Base-by-base conservation (phyloP, 2,888 invertebrate genomes). In the Sisyra nigra region DNA sequence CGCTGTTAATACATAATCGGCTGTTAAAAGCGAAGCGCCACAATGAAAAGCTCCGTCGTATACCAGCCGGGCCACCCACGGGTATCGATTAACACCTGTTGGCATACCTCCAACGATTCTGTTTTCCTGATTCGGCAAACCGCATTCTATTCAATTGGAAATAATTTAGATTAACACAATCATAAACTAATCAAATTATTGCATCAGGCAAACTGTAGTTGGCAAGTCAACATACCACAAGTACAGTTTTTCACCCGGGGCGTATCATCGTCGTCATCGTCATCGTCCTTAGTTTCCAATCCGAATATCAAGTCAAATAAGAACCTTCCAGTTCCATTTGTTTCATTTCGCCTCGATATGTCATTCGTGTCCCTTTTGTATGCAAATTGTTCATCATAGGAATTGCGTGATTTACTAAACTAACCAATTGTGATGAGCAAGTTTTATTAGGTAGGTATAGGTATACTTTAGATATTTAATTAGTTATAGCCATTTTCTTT, bases 31-130 rank as follows among this genome's bases (percentile, higher is more conserved):
- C 2, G 86, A 85, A 15, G 80, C 88, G 1, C 88, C 88, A 55
- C 88, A 89, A 58, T 88, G 88, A 64, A 87, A 88, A 60, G 82
- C 82, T 0, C 87, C 86, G 55, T 88, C 84, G 59, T 88, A 88
- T 10, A 88, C 80, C 44, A 89, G 69, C 36, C 87, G 70, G 3
- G 84, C 88, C 62, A 88, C 74, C 88, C 88, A 88, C 7, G 88
- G 88, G 60, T 85, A 88, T 51, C 80, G 76, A 64, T 87, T 85
- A 29, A 83, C 71, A 41, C 81, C 80, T 1, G 87, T 80, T 15
- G 87, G 82, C 54, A 75, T 69, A 10, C 88, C 88, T 41, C 88
- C 88, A 44, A 89, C 84, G 49, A 89, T 87, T 51, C 88, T 69
- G 58, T 82, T 83, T 67, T 88, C 86, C 66, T 86, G 85, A 65